Evolutionary conservation across 2,888 invertebrate genomes (phyloP), one percentile per base, ranked within the genome.

Genomic region (Melieria picta): DNA sequence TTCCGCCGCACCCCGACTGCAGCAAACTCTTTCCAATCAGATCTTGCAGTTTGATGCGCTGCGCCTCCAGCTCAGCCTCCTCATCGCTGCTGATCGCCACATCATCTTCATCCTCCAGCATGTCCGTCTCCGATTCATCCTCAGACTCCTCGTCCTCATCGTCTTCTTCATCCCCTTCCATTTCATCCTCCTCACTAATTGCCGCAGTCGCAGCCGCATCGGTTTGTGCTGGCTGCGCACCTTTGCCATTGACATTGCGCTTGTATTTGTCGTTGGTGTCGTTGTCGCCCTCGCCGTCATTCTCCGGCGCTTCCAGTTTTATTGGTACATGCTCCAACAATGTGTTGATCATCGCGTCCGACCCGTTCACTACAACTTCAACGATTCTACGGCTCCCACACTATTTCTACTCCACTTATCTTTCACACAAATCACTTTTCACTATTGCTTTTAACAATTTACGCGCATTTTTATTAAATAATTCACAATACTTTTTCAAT

Each of bases 41-140:
- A 64, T 82, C 80, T 42, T 80, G 82, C 71, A 84, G 78, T 11
- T 80, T 79, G 73, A 84, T 84, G 66, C 84, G 82, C 70, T 84
- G 84, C 3, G 84, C 83, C 57, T 84, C 84, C 63, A 84, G 66
- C 65, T 83, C 83, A 4, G 84, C 84, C 75, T 84, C 84, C 65
- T 84, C 84, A 72, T 84, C 84, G 64, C 84, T 84, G 72, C 84
- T 84, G 56, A 82, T 81, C 69, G 81, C 79, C 50, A 84, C 50
- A 58, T 82, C 83, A 4, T 76, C 76, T 69, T 75, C 78, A 60
- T 79, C 79, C 57, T 80, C 80, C 42, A 74, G 61, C 7, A 65
- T 70, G 55, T 74, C 74, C 6, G 69, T 73, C 58, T 73, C 76
- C 9, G 42, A 64, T n/a, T 81, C 82, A 47, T 80, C 80, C 16